phyloP scores from a whole-genome alignment of 2,797 vertebrate genomes.

The Dendrocincla tyrannina region DNA sequence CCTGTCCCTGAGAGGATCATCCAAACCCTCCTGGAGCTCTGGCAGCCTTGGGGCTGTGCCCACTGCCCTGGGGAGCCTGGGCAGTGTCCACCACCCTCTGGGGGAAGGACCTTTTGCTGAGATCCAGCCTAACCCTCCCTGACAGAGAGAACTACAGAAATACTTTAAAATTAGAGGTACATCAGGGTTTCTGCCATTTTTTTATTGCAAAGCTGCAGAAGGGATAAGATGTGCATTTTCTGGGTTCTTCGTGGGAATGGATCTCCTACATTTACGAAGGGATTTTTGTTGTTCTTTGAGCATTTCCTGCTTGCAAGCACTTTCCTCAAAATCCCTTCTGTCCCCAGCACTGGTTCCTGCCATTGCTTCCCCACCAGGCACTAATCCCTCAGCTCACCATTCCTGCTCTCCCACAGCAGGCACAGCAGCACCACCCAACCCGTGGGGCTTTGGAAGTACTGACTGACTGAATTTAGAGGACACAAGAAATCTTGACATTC shows the following conservation, averaged over 20 bases:
- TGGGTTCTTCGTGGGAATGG: neutral
- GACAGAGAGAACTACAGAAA: neutral
- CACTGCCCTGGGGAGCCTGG: neutral
- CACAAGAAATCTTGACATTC: neutral
- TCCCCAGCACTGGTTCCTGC: neutral
- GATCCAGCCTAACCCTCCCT: rapidly evolving
- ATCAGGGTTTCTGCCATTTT: neutral
- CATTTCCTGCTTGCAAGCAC: neutral
- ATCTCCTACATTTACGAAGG: neutral
- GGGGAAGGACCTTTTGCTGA: neutral
- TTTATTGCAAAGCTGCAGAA: neutral
- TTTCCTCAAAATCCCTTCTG: neutral
- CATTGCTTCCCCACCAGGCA: neutral
- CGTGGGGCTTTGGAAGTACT: neutral
- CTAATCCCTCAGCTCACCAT: neutral
- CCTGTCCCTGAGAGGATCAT: rapidly evolving
- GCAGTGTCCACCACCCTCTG: neutral
- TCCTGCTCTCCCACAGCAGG: neutral
- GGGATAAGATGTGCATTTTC: neutral
- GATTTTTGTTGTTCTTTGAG: neutral
- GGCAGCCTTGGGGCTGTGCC: rapidly evolving
- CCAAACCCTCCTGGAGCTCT: neutral
- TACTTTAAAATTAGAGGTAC: neutral
- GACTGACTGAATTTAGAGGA: conserved; percentile 12
- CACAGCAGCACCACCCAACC: neutral